Base-by-base conservation (phyloP, 2,797 vertebrate genomes). In the Nannoperca obscura region DNA sequence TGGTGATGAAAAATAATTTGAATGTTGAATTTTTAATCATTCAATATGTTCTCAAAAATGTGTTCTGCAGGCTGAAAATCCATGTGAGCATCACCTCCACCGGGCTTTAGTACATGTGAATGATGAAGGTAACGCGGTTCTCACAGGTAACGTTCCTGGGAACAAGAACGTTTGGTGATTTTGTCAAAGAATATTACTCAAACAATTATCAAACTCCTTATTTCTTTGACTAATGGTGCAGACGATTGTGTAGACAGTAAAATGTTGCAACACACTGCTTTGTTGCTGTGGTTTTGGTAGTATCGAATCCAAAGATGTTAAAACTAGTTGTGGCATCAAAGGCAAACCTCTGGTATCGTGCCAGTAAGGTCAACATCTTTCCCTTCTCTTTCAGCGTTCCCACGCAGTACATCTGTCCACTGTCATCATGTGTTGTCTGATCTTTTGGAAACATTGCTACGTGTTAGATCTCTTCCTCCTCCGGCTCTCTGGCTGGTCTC, bases 391-490 rank as follows among this genome's bases (percentile, higher is more conserved):
- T 72, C 38, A 49, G 55, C 57, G 4, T 74, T 74, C 46, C 55
- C 49, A 19, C 10, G 3, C 54, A 22, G 27, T 24, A 30, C 68
- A 50, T 74, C 76, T 66, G 72, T 74, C 81, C 36, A 65, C 74
- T 57, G 3, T 71, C 58, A 12, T 70, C 34, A 11, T 65, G 62
- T 22, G 19, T 38, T 38, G 76, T 76, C 62, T 42, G 70, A 83
- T 76, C 59, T 71, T 63, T 75, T 75, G 59, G 74, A 69, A 74
- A 75, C 69, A 32, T 63, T 1, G 40, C 84, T 47, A 0, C 7
- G 4, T 54, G 88, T 80, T 91, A 86, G 81, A 64, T 84, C 79
- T 71, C 15, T 4, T 55, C 70, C 84, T 76, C 74, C 78, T 40
- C 80, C 75, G 13, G 53, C 63, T 62, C 32, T 72, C 65, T 78